These are phyloP conservation scores for Camponotus floridanus DNA, from an alignment of 1,140 invertebrate species.

Conservation along the genomic window DNA sequence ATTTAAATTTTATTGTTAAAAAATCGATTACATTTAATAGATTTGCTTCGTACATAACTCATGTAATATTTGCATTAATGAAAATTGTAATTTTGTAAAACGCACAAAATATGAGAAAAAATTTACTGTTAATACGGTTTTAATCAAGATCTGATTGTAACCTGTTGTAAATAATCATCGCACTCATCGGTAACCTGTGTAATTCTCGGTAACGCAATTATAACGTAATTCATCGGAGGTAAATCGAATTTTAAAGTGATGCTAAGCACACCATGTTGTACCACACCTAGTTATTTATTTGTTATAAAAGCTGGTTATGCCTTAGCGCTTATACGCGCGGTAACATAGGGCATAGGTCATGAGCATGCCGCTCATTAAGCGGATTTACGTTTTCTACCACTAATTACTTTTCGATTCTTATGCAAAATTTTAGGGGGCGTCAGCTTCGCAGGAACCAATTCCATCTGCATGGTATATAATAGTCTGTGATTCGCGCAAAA, in stretches of 20 bases:
- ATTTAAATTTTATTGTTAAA: neutral
- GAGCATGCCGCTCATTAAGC: slow-evolving; percentile 62
- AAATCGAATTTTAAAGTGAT: slow-evolving; percentile 58
- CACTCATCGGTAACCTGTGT: slow-evolving; percentile 1
- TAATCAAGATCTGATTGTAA: neutral
- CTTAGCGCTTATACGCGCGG: slow-evolving; percentile 17
- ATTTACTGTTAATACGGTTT: neutral
- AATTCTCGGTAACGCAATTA: slow-evolving; percentile 38
- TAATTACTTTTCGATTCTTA: slow-evolving; percentile 75
- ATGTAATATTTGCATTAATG: neutral
- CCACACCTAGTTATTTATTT: slow-evolving; percentile 61
- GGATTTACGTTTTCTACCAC: slow-evolving; percentile 62
- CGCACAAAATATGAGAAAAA: neutral
- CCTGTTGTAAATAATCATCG: neutral
- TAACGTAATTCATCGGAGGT: slow-evolving; percentile 18
- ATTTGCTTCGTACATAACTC: neutral
- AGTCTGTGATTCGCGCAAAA: slow-evolving; percentile 26
- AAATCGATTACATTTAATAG: no score
- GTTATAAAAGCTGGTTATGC: slow-evolving; percentile 21
- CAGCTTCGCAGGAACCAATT: neutral
- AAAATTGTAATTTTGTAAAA: neutral
- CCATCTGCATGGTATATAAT: slow-evolving; percentile 22
- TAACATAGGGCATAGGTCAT: slow-evolving; percentile 26
- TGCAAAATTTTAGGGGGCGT: neutral
- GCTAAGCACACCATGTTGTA: neutral